Percentiles rank a stretch among this genome's conserved stretches.
phyloP scores from a whole-genome alignment of 2,888 invertebrate species.

The Sphaeridia pumilis region DNA sequence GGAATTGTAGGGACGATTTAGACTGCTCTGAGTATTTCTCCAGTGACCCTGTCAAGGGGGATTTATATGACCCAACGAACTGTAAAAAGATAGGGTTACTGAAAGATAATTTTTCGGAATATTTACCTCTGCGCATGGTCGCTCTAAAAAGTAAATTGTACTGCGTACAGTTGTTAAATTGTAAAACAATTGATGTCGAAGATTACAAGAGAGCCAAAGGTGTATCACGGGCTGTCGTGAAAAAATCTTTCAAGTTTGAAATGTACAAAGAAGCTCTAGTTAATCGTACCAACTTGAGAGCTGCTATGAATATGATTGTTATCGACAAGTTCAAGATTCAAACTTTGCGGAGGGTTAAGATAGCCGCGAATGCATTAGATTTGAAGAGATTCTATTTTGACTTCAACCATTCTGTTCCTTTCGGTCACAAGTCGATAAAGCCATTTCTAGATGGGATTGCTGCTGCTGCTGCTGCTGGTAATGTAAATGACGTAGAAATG shows the following conservation, averaged over 20 bases:
- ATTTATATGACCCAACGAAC: not conserved
- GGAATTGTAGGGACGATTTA: not conserved
- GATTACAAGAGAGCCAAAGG: not conserved
- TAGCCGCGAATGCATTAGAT: not conserved
- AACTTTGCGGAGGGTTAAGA: not conserved
- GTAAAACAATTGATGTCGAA: not conserved
- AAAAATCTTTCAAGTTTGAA: not conserved
- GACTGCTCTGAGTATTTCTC: not conserved
- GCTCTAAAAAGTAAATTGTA: not conserved
- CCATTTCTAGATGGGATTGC: not conserved
- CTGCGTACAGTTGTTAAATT: not conserved
- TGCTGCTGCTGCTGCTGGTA: too few species aligned
- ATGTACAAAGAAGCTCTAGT: not conserved
- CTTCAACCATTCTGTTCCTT: not conserved
- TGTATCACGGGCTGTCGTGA: not conserved
- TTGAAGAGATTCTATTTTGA: not conserved
- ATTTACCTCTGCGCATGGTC: not conserved
- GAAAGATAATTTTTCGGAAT: not conserved
- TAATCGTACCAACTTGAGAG: not conserved
- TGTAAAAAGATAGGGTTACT: not conserved
- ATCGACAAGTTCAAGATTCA: not conserved
- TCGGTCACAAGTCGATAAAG: not conserved
- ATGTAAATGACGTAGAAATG: too few species aligned
- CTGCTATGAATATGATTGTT: not conserved
- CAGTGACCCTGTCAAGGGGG: not conserved